These are phyloP conservation scores for Drosophila pseudoananassae DNA, from an alignment of 1,140 invertebrate genomes.

Conservation along the genomic window DNA sequence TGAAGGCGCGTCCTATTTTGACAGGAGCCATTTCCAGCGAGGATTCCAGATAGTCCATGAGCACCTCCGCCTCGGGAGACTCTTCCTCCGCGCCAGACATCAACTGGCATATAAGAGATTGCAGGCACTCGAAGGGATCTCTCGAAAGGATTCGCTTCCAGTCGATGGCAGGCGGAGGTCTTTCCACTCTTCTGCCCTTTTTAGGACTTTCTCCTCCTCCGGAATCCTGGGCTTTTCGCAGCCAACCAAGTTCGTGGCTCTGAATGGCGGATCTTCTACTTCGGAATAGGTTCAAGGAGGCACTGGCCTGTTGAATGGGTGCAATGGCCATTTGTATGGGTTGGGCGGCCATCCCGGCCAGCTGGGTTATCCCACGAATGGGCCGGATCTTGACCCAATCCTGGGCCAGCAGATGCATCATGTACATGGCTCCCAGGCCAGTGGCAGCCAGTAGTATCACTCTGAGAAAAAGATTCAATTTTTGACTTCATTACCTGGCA, in stretches of 20 bases:
- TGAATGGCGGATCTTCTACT: constrained; percentile 38
- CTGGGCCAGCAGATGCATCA: constrained; percentile 84
- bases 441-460: constrained; percentile 80
- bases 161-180: constrained; percentile 43
- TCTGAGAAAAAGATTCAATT: constrained; percentile 15
- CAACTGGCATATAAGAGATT: constrained; percentile 81
- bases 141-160: constrained; percentile 79
- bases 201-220: constrained; percentile 4
- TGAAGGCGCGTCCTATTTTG: constrained; percentile 72
- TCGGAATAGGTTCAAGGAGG: constrained; percentile 43
- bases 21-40: constrained; percentile 65
- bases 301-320: constrained; percentile 56
- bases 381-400: constrained; percentile 84
- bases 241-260: constrained; percentile 27
- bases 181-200: neutral
- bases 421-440: constrained; percentile 84
- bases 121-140: constrained; percentile 81
- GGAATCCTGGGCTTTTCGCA: constrained; percentile 22
- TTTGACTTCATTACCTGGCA: neutral
- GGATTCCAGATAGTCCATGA: constrained; percentile 76
- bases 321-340: constrained; percentile 28
- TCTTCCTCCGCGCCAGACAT: constrained; percentile 74
- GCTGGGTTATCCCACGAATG: constrained; percentile 57
- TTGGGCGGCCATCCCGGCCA: constrained; percentile 42
- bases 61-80: constrained; percentile 63